These are phyloP conservation scores for Drosophila mimica DNA, from an alignment of 2,888 invertebrate genomes.

Conservation along the genomic window DNA sequence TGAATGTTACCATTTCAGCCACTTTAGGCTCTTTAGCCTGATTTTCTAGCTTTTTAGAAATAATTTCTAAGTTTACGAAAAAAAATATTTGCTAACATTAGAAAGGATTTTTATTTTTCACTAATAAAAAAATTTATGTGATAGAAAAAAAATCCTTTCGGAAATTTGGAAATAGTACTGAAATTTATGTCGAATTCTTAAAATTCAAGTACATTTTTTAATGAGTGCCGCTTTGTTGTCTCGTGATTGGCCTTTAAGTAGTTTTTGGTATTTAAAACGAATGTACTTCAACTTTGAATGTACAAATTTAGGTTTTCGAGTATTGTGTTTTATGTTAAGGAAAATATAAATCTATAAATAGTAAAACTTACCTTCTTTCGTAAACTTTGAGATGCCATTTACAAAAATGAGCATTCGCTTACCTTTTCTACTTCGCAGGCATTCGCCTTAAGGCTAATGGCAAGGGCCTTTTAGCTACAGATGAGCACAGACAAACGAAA, in stretches of 20 bases:
- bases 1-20: background rate
- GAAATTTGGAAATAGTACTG: background rate
- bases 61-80: background rate
- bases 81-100: background rate
- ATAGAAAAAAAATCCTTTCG: background rate
- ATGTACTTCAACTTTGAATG: background rate
- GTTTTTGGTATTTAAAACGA: too few species aligned
- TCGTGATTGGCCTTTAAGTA: too few species aligned
- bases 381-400: background rate
- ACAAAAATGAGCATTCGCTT: constrained; percentile 4
- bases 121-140: too few species aligned
- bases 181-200: background rate
- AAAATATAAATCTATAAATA: background rate
- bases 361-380: background rate
- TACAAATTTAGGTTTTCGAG: background rate
- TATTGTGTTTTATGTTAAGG: background rate
- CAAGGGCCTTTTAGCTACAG: constrained; percentile 6
- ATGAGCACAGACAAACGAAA: constrained; percentile 4
- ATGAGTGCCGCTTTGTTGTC: background rate
- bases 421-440: constrained; percentile 19
- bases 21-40: background rate
- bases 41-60: background rate
- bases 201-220: background rate
- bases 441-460: background rate
- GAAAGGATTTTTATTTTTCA: background rate